Evolutionary conservation across 2,797 vertebrate species (phyloP), one percentile per base, ranked within the genome.

Genomic region (Spinibarbus caldwelli): DNA sequence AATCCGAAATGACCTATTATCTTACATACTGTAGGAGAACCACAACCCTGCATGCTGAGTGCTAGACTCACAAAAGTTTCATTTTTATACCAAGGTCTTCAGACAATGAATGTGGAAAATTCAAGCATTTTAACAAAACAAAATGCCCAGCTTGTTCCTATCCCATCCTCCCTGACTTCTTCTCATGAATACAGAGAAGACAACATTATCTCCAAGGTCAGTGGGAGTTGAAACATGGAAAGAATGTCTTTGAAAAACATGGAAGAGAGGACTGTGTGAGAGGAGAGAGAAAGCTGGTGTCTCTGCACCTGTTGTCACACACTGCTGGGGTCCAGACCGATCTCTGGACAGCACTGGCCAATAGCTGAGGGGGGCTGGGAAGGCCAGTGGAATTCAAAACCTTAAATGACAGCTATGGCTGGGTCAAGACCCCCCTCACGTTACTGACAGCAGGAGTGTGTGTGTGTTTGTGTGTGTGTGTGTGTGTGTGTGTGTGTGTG

Each of bases 371-470:
- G n/a, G 89, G 85, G 87, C 19, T 34, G 80, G 86, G 83, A 84
- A 84, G 81, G 43, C 81, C 45, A 59, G 89, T 88, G 91, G 87
- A 91, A 72, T 88, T 89, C 83, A 89, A 90, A 92, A 92, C 83
- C 59, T 84, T 93, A 95, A 97, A 91, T 95, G 94, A 93, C 87
- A 80, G 89, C 21, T 15, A 90, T 85, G 89, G 93, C 93, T 95
- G 95, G 92, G 96, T 95, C 94, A 95, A 94, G 92, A 95, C n/a
- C n/a, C 76, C 88, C 90, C 54, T 88, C 76, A 87, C 82, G 89
- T 92, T 87, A 66, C 90, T 92, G 49, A 80, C 92, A 89, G 91
- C 89, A 87, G 91, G 82, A 88, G 88, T 90, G 89, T 62, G 71
- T 76, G 86, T 67, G 81, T 91, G 91, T n/a, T n/a, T n/a, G n/a